These are phyloP conservation scores for Daboia siamensis DNA, from an alignment of 2,113 vertebrate genomes.

Conservation along the genomic window DNA sequence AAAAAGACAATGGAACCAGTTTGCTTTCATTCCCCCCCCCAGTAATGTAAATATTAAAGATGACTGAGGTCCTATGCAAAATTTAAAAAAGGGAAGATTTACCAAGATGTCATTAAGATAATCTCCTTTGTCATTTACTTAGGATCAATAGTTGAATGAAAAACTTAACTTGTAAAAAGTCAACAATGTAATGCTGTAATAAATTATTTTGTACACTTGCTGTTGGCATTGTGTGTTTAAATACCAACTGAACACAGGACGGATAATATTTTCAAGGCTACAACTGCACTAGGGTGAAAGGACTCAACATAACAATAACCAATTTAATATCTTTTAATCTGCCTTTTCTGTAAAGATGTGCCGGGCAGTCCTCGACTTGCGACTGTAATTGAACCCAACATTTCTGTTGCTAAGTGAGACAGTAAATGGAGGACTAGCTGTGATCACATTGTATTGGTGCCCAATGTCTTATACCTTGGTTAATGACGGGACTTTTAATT, in stretches of 20 bases:
- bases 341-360: not conserved
- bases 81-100: constrained; percentile 62
- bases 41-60: constrained; percentile 66
- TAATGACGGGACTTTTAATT: not conserved
- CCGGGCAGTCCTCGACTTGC: not conserved
- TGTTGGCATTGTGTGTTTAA: constrained; percentile 40
- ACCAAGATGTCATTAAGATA: constrained; percentile 67
- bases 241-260: not conserved
- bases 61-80: constrained; percentile 63
- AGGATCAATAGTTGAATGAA: constrained; percentile 64
- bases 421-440: too few relatives aligned
- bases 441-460: not conserved
- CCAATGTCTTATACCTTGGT: too few relatives aligned
- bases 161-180: constrained; percentile 69
- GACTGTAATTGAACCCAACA: not conserved
- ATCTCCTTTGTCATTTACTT: constrained; percentile 63
- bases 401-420: not conserved
- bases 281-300: not conserved
- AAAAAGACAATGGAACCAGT: constrained; percentile 55
- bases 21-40: constrained; percentile 48
- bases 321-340: not conserved
- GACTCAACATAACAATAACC: too few relatives aligned
- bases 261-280: not conserved
- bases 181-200: constrained; percentile 74
- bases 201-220: constrained; percentile 80